phyloP scores from a whole-genome alignment of 2,888 invertebrate species.

The Andrena dorsata region DNA sequence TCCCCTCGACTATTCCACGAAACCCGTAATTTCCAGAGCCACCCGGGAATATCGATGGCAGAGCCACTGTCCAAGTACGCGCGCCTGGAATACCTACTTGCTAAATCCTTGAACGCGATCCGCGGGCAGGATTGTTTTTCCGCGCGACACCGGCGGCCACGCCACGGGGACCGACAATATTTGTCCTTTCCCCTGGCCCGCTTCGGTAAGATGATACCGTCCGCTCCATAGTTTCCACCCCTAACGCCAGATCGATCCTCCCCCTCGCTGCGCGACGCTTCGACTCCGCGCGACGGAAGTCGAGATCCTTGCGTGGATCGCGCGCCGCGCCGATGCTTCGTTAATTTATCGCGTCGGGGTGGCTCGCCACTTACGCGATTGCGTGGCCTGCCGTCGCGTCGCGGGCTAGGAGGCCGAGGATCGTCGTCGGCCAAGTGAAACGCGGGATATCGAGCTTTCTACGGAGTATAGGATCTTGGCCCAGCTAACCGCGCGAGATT shows the following conservation, averaged over 20 bases:
- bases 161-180: not conserved
- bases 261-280: conserved; percentile 28
- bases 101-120: not conserved
- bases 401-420: too few species aligned
- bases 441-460: not conserved
- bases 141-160: not conserved
- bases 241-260: conserved; percentile 58
- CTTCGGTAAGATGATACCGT: conserved; percentile 64
- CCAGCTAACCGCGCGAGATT: not conserved
- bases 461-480: not conserved
- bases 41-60: too few species aligned
- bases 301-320: conserved; percentile 47
- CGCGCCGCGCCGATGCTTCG: conserved; percentile 35
- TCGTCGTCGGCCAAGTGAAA: not conserved
- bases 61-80: too few species aligned
- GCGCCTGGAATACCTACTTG: too few species aligned
- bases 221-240: conserved; percentile 62
- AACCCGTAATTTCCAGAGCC: too few species aligned
- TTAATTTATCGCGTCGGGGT: conserved; percentile 42
- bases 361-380: conserved; percentile 12
- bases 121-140: not conserved
- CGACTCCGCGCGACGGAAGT: conserved; percentile 42
- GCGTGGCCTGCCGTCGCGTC: conserved; percentile 1
- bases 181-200: conserved; percentile 2
- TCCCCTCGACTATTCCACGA: not conserved